Base-by-base conservation (phyloP, 2,888 invertebrate species). In the Drosophila buzzatii region DNA sequence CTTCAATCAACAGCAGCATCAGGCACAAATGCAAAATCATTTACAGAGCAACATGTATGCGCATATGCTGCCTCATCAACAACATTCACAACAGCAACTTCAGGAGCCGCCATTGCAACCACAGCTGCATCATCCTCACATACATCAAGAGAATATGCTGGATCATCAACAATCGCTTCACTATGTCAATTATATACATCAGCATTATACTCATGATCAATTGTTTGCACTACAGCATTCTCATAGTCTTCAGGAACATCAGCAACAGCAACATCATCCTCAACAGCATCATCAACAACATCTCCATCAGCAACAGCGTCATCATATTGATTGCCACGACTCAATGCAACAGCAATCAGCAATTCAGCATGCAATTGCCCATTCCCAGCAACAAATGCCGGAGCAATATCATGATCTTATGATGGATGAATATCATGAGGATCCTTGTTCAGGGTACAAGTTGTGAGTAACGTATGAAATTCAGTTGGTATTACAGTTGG, bases 371-470 rank as follows among this genome's bases (percentile, higher is more conserved):
- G 33, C 62, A 9, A 27, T 42, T 39, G 57, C 60, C 72, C 90
- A 69, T 74, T 73, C 71, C 14, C 82, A 81, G 39, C 79, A 78
- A 16, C 87, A 79, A 64, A 57, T 83, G 52, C 76, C 70, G 47
- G 89, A 89, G n/a, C 51, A 61, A 6, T 87, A 86, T 52, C 87
- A 92, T 61, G 92, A 92, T 58, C 75, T 93, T 12, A 90, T 92
- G 80, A 92, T 92, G 73, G 92, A 92, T 31, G 92, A 93, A 31
- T 91, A 90, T 52, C 91, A 91, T 10, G 92, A 92, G 18, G 91
- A 92, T 62, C 90, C 88, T 0, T 87, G 74, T 23, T 77, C 85
- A 20, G 81, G 91, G 18, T 92, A 88, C 70, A 93, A 92, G 90
- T 72, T 92, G 92, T 92, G 82, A 92, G 92, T 92, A 82, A 67